These are phyloP conservation scores for Puntigrus tetrazona DNA, from an alignment of 2,113 vertebrate genomes.

Conservation along the genomic window DNA sequence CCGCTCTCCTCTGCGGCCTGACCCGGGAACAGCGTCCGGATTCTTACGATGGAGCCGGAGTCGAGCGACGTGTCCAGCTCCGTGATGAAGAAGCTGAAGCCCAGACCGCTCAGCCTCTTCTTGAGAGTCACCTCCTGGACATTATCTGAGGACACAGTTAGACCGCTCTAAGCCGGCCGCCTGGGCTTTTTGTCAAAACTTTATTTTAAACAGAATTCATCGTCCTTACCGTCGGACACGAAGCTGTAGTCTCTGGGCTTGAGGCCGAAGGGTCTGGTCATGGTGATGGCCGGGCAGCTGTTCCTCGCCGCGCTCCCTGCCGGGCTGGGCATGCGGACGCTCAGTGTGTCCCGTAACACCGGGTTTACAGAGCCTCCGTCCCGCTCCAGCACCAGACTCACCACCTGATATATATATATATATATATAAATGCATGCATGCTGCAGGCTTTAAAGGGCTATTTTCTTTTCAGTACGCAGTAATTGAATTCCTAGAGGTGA, in stretches of 20 bases:
- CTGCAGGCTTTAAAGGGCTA: too few relatives aligned
- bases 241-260: slow-evolving; percentile 74
- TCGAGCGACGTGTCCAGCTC: slow-evolving; percentile 71
- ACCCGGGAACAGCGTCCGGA: slow-evolving; percentile 85
- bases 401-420: too few relatives aligned
- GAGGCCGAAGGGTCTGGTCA: slow-evolving; percentile 67
- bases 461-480: background rate
- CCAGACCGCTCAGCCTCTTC: slow-evolving; percentile 80
- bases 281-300: slow-evolving; percentile 67
- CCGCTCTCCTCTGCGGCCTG: slow-evolving; percentile 85
- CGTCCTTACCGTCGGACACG: slow-evolving; percentile 83
- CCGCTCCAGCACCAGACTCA: slow-evolving; percentile 79
- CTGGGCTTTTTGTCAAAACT: too few relatives aligned
- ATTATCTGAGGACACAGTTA: slow-evolving; percentile 69
- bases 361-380: slow-evolving; percentile 54
- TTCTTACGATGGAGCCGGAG: slow-evolving; percentile 74
- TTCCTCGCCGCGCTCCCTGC: slow-evolving; percentile 48
- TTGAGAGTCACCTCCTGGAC: slow-evolving; percentile 82
- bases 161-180: background rate
- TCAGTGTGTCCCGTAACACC: slow-evolving; percentile 45
- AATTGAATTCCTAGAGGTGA: background rate
- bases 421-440: too few relatives aligned
- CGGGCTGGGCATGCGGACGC: slow-evolving; percentile 43
- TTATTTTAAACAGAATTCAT: too few relatives aligned
- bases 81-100: slow-evolving; percentile 86